A percentile compares a stretch with the other conserved stretches of the same genome.
Conservation (phyloP, 2,113 vertebrate species). For the Zootoca vivipara region DNA sequence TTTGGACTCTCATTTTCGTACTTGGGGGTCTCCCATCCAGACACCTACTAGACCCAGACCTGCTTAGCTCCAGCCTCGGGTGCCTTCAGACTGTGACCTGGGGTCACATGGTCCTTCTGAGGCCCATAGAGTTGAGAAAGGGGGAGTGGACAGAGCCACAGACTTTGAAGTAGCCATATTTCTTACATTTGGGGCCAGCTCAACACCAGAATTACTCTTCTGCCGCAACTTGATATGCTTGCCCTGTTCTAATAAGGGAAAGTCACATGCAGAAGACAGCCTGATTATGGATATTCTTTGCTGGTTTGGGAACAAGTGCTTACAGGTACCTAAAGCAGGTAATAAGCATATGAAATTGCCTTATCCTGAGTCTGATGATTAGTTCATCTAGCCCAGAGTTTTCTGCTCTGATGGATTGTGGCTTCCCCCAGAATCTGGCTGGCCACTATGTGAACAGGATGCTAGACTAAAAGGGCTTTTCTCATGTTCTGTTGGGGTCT, state of each 20-base stretch:
- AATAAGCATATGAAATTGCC: not conserved
- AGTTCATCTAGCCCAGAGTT: not conserved
- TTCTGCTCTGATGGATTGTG: not conserved
- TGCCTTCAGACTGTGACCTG: no score
- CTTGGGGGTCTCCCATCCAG: not conserved
- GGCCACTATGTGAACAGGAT: no score
- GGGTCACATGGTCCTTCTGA: conserved; percentile 35
- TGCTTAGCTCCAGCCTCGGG: no score
- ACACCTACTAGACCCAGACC: no score
- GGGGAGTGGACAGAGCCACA: rapidly evolving
- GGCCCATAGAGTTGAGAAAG: conserved; percentile 23
- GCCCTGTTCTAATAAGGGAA: not conserved
- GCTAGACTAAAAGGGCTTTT: not conserved
- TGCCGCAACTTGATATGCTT: not conserved
- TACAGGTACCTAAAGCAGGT: not conserved
- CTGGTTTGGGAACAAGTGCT: not conserved
- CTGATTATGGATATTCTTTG: not conserved
- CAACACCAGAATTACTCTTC: not conserved
- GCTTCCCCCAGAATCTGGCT: no score
- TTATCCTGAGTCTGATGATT: not conserved
- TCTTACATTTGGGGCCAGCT: not conserved
- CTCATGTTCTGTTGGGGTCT: no score
- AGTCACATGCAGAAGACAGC: no score
- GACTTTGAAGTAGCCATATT: conserved; percentile 57
- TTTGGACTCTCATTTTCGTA: conserved; percentile 28